A percentile compares a stretch with the other conserved stretches of the same genome.
phyloP scores from a whole-genome alignment of 2,113 vertebrate species.

The Micromys minutus region DNA sequence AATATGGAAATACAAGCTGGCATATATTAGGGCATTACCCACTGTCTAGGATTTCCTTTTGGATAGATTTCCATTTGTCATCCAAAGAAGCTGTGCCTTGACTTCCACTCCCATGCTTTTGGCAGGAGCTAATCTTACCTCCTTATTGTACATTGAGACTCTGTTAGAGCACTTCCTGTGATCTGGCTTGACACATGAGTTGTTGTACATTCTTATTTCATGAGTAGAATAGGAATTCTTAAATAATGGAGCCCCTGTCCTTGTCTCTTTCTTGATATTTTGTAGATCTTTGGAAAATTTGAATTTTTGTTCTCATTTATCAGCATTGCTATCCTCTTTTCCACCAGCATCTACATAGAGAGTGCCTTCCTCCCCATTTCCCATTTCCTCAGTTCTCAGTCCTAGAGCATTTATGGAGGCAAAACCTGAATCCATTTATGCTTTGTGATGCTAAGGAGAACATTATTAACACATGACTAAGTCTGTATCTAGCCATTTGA shows the following conservation, averaged over 20 bases:
- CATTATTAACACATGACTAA: neutral
- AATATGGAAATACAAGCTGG: neutral
- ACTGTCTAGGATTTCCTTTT: neutral
- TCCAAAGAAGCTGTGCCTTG: neutral
- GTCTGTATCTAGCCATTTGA: neutral
- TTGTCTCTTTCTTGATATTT: neutral
- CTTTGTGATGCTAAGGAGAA: neutral
- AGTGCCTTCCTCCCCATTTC: neutral
- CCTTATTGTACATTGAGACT: neutral
- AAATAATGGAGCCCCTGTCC: constrained; percentile 1
- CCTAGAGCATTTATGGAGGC: neutral
- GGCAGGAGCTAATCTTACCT: neutral
- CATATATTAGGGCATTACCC: neutral
- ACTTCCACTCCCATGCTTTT: neutral
- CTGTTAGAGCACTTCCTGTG: constrained; percentile 36
- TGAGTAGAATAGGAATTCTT: neutral
- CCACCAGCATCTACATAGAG: neutral
- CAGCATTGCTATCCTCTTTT: too few species aligned
- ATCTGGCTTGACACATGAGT: constrained; percentile 38
- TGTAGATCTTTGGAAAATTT: too few species aligned
- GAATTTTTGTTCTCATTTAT: neutral
- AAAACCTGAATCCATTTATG: neutral
- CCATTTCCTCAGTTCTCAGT: too few species aligned
- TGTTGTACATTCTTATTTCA: constrained; percentile 4
- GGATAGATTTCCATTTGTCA: neutral